These are phyloP conservation scores for Zhuqinia jingwanae DNA, from an alignment of 2,888 invertebrate genomes.

Conservation along the genomic window DNA sequence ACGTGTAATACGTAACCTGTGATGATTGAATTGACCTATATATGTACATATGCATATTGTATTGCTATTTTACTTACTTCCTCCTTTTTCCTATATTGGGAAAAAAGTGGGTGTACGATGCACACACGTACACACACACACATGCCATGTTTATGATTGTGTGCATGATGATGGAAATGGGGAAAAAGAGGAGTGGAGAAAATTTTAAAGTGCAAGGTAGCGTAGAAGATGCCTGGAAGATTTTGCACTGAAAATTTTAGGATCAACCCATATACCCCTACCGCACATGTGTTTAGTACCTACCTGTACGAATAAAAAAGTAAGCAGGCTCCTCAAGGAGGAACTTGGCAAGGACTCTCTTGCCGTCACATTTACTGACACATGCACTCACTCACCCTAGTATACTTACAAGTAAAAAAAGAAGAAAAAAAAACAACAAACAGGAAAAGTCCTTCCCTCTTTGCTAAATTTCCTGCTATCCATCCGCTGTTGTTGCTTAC, in stretches of 20 bases:
- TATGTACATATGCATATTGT: neutral
- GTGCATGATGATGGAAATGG: neutral
- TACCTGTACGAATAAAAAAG: neutral
- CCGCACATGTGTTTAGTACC: neutral
- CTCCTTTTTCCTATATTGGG: neutral
- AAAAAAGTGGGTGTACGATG: neutral
- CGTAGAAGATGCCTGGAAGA: neutral
- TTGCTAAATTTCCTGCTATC: slow-evolving; percentile 18
- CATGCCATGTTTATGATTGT: too few species aligned
- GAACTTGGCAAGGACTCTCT: slow-evolving; percentile 8
- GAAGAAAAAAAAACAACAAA: neutral
- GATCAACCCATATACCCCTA: neutral
- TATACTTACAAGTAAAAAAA: neutral
- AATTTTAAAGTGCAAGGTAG: neutral
- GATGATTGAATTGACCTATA: slow-evolving; percentile 9
- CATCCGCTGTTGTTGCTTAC: too few species aligned
- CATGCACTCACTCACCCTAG: too few species aligned
- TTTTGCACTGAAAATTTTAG: neutral
- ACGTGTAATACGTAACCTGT: neutral
- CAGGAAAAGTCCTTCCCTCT: slow-evolving; percentile 24
- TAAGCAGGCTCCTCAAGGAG: neutral
- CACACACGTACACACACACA: too few species aligned
- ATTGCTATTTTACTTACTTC: neutral
- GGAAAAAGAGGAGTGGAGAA: neutral
- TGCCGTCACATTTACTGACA: neutral